Conservation (phyloP, 2,888 invertebrate species). For the Pristionchus arcanus region DNA sequence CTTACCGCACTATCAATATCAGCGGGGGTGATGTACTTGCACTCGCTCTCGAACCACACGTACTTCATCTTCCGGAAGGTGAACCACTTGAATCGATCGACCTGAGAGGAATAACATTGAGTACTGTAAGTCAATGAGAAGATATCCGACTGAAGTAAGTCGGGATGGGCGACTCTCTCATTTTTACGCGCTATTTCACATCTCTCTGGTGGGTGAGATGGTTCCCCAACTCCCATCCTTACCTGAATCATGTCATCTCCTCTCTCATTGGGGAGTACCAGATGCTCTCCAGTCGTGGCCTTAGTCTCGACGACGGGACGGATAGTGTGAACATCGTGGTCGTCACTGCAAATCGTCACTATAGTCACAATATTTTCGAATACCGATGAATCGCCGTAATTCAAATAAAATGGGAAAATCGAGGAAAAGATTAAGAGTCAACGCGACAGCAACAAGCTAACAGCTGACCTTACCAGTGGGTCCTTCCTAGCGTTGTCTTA, state of each 20-base stretch:
- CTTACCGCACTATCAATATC: slow-evolving; percentile 63
- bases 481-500: no score
- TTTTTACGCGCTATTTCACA: no score
- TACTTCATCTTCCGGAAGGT: slow-evolving; percentile 75
- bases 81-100: slow-evolving; percentile 71
- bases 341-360: slow-evolving; percentile 57
- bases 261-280: slow-evolving; percentile 40
- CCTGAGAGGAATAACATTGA: neutral
- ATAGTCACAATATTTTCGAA: no score
- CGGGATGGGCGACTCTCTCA: neutral
- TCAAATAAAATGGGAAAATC: no score
- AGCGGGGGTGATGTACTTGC: slow-evolving; percentile 63
- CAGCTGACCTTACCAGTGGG: no score
- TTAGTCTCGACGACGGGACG: slow-evolving; percentile 30
- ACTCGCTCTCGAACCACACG: slow-evolving; percentile 69
- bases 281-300: neutral
- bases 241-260: slow-evolving; percentile 41
- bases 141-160: neutral
- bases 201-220: no score
- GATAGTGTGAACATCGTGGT: slow-evolving; percentile 59
- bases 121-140: no score
- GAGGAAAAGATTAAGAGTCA: no score
- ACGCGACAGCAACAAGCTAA: no score
- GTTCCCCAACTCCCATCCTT: neutral
- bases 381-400: no score